phyloP scores from a whole-genome alignment of 2,797 vertebrate species.

The Anguilla megastoma region DNA sequence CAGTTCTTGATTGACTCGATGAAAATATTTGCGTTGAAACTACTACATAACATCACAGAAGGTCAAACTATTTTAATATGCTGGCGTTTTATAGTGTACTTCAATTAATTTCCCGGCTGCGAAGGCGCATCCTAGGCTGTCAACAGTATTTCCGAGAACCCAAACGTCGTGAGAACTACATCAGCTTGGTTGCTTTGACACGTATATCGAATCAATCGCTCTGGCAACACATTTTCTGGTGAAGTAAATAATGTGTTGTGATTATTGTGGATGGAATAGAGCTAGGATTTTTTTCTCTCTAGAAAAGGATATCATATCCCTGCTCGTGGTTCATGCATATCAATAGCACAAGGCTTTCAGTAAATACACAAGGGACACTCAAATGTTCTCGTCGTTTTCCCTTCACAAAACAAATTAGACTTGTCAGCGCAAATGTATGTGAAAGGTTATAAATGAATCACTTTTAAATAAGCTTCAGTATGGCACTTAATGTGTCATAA shows the following conservation, averaged over 20 bases:
- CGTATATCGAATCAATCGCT: constrained; percentile 33
- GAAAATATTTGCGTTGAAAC: neutral
- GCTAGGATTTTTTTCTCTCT: neutral
- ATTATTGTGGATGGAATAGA: neutral
- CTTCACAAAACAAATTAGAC: neutral
- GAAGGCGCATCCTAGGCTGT: constrained; percentile 13
- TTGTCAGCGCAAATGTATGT: neutral
- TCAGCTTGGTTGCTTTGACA: constrained; percentile 26
- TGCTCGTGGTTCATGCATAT: neutral
- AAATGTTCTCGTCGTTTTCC: neutral
- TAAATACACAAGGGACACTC: neutral
- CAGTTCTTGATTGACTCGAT: neutral
- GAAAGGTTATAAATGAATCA: neutral
- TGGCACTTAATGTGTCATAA: neutral
- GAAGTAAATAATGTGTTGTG: constrained; percentile 12
- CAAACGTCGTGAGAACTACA: constrained; percentile 21
- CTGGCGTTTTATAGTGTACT: neutral
- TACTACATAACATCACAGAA: neutral
- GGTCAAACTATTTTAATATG: neutral
- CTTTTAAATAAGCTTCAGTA: neutral
- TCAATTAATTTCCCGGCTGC: neutral
- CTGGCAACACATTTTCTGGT: constrained; percentile 29
- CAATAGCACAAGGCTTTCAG: neutral
- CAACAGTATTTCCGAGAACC: constrained; percentile 30
- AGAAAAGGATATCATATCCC: neutral